Base-by-base conservation (phyloP, 2,797 vertebrate genomes). In the Periophthalmus magnuspinnatus region DNA sequence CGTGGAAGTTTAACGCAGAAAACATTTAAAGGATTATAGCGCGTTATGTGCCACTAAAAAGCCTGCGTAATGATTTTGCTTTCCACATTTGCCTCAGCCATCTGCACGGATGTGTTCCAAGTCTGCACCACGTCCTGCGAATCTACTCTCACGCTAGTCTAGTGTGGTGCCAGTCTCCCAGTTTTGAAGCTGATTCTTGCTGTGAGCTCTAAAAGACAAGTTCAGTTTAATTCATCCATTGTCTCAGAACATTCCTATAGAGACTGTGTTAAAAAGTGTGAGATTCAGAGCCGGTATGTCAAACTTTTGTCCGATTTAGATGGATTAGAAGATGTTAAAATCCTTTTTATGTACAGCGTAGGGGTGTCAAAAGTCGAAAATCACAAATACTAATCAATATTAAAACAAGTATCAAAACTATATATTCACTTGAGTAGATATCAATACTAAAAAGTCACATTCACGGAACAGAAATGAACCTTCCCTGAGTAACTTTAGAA, bases 61-160 rank as follows among this genome's bases (percentile, higher is more conserved):
- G 82, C 82, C 65, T 76, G 72, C 47, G 81, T 67, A 77, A 84
- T 81, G 80, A 83, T 82, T 71, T 72, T 72, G 70, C 68, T 81
- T 69, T 81, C 75, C 75, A 81, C 78, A 83, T 75, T 71, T 75
- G 70, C 79, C 78, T 69, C 69, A 65, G 79, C 85, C 89, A 89
- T 92, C 89, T 90, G 88, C 70, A 85, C 73, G 81, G 84, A 89
- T 88, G 75, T 86, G 78, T 73, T 84, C 81, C 77, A 84, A 84
- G 82, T 82, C 64, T 86, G 79, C 71, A 72, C 83, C 82, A 81
- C 82, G 82, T 89, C 87, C 84, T 86, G 81, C 79, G 68, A 81
- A 79, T 79, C 82, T 81, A 81, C 54, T 77, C 82, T 81, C 65
- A 79, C 65, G 11, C 41, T 11, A 45, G 41, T 76, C 69, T 68